Evolutionary conservation across 92 coral and sea anemone species (phyloP).

Genomic region (Heliopora coerulea): DNA sequence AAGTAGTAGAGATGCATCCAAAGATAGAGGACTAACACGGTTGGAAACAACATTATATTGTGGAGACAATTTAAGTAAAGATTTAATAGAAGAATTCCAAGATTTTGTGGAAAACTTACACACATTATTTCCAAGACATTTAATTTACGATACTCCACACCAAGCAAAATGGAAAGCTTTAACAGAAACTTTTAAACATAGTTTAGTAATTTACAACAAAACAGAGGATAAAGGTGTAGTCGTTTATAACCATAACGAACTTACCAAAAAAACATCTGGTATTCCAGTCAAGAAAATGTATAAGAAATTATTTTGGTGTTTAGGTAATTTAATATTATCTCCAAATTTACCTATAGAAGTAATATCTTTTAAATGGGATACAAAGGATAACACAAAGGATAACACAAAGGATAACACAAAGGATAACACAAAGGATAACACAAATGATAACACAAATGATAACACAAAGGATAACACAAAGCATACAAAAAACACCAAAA

Average conservation of each 20-base stretch:
- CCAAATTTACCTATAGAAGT: conserved; percentile 25
- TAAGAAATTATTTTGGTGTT: conserved; percentile 24
- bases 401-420: too few species aligned
- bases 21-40: not conserved
- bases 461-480: too few species aligned
- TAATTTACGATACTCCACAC: conserved; percentile 25
- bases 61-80: not conserved
- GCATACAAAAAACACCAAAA: too few species aligned
- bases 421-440: not conserved
- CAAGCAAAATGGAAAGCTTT: conserved; percentile 18
- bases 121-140: not conserved
- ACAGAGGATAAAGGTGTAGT: conserved; percentile 28
- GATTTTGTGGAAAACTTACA: not conserved
- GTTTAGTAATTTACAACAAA: conserved; percentile 21
- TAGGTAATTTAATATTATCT: conserved; percentile 27
- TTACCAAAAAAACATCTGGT: conserved; percentile 17
- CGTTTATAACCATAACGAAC: conserved; percentile 36
- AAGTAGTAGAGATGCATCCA: not conserved
- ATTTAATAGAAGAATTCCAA: not conserved
- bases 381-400: not conserved
- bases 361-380: not conserved
- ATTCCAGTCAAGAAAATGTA: conserved; percentile 12
- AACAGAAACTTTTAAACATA: conserved; percentile 15
- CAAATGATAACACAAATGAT: too few species aligned
- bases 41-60: conserved; percentile 1